A percentile compares a stretch with the other conserved stretches of the same genome.
Conservation (phyloP, 2,888 invertebrate species). For the Polymixis flavicincta region DNA sequence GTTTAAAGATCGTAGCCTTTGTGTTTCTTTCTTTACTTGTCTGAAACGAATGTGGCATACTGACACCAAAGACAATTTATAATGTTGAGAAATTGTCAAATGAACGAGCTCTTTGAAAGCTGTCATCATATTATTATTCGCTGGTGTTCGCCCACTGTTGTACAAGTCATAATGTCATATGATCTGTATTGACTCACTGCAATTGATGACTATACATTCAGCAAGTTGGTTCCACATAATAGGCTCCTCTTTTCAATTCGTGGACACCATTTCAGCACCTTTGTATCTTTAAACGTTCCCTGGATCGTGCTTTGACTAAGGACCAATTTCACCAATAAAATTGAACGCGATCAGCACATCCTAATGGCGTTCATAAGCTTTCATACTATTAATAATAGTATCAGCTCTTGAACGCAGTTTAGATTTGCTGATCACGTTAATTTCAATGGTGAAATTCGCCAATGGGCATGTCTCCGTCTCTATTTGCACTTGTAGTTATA, state of each 20-base stretch:
- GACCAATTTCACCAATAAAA: too few relatives aligned
- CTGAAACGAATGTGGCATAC: background rate
- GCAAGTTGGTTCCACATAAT: background rate
- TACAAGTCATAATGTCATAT: background rate
- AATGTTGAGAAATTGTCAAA: background rate
- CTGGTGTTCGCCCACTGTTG: too few relatives aligned
- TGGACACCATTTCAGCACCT: background rate
- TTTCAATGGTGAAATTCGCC: too few relatives aligned
- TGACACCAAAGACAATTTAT: background rate
- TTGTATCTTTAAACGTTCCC: background rate
- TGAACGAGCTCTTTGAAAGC: background rate
- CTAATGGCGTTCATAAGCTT: too few relatives aligned
- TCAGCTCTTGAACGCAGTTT: too few relatives aligned
- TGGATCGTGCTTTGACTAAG: too few relatives aligned
- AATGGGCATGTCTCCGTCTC: background rate
- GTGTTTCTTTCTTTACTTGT: slow-evolving; percentile 6
- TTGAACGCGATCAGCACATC: too few relatives aligned
- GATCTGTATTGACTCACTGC: background rate
- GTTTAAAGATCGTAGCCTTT: background rate
- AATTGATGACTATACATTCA: background rate
- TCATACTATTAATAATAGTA: too few relatives aligned
- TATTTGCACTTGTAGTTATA: background rate
- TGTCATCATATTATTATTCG: background rate
- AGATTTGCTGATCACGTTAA: too few relatives aligned
- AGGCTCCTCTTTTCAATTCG: background rate